Base-by-base conservation (phyloP, 2,888 invertebrate genomes). In the Schrankia costaestrigalis region DNA sequence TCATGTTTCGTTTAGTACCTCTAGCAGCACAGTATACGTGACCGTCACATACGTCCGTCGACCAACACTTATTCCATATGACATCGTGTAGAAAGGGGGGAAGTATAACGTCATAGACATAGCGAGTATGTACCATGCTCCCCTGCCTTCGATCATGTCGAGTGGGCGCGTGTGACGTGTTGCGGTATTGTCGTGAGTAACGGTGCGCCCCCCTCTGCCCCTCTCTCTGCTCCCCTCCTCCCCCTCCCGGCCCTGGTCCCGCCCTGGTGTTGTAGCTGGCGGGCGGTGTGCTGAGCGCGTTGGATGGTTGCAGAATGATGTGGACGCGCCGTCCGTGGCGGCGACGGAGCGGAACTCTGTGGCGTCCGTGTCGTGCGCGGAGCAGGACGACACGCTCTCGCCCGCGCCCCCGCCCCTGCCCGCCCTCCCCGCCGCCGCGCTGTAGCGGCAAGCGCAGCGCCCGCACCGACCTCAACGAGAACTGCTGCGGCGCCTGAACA, bases 291-390 rank as follows among this genome's bases (percentile, higher is more conserved):
- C 79, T 82, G 74, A 80, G 80, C 80, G 79, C 80, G 78, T 78
- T 82, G 83, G 80, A 78, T 82, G 69, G 79, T 85, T 86, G 78
- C 86, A 86, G 86, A 86, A 86, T 86, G 86, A 87, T 65, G 84
- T 85, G 75, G 86, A 87, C 63, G 86, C 85, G 69, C 85, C 86
- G 64, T 75, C 85, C 64, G 85, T 85, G 75, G 59, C 74, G 49
- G 63, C 73, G 46, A 80, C 84, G 64, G 75, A 75, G 69, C 73
- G 72, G 44, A 51, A 63, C 48, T 77, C 80, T 32, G 49, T 64
- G 63, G 70, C 59, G 60, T 69, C 74, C 64, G 35, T 70, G 71
- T 55, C 61, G 54, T 71, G 66, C 63, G 56, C 63, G 60, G 68
- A 63, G 60, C 61, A 48, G 45, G 30, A 45, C 46, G 46, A 34